A percentile compares a stretch with the other conserved stretches of the same genome.
phyloP scores from a whole-genome alignment of 2,113 vertebrate species.

The Cinclus cinclus region DNA sequence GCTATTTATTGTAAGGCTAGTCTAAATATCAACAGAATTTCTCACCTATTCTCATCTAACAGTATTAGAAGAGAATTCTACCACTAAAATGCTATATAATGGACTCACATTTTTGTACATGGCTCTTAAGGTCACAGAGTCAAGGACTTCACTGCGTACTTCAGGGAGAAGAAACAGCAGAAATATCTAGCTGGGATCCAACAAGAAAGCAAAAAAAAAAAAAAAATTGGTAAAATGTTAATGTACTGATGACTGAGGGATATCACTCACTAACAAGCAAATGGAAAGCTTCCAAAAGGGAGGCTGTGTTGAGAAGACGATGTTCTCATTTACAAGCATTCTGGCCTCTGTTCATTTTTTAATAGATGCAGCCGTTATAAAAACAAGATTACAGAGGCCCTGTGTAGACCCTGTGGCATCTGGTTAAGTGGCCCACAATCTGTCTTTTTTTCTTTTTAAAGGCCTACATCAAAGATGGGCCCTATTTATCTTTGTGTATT shows the following conservation, averaged over 20 bases:
- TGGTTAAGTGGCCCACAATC: conserved; percentile 35
- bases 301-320: conserved; percentile 7
- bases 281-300: not conserved
- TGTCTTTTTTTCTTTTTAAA: not conserved
- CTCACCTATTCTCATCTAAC: not conserved
- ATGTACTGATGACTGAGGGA: not conserved
- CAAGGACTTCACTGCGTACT: not conserved
- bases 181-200: not conserved
- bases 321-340: conserved; percentile 39
- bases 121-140: not conserved
- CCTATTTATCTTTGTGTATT: conserved; percentile 9
- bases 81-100: not conserved
- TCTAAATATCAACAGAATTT: not conserved
- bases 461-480: not conserved
- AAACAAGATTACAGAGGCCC: conserved; percentile 46
- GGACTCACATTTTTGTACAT: not conserved
- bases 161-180: not conserved
- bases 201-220: not conserved
- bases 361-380: conserved; percentile 43
- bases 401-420: conserved; percentile 31
- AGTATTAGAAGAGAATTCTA: not conserved
- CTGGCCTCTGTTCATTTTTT: not conserved
- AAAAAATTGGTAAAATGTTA: not conserved
- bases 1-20: not conserved
- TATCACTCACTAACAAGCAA: conserved; percentile 24